These are phyloP conservation scores for Rhinogobio ventralis DNA, from an alignment of 2,797 vertebrate genomes.

Conservation along the genomic window DNA sequence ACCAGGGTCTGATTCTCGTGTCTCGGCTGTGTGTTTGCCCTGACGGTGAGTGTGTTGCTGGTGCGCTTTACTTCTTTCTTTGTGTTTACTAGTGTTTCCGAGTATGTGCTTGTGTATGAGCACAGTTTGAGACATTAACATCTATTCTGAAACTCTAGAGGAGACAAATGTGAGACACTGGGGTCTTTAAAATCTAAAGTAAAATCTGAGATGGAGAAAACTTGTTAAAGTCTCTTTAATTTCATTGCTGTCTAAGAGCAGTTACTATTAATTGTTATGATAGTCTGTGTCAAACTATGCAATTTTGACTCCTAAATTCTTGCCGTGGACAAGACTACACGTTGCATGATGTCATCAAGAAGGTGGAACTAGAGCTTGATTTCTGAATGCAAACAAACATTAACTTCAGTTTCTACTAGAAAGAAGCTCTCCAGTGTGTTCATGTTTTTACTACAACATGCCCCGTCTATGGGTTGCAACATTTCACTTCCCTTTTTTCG, in stretches of 20 bases:
- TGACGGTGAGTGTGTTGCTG: conserved; percentile 34
- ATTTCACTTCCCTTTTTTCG: neutral
- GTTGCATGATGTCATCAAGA: neutral
- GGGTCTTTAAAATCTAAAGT: too few relatives aligned
- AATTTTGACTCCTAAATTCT: too few relatives aligned
- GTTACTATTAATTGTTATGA: too few relatives aligned
- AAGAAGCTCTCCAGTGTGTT: too few relatives aligned
- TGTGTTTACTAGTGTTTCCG: conserved; percentile 16
- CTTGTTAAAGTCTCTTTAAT: neutral
- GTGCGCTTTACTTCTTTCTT: neutral
- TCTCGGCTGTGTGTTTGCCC: conserved; percentile 9
- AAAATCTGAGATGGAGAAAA: neutral
- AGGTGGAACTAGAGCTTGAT: neutral
- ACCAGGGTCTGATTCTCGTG: conserved; percentile 28
- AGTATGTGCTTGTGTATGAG: conserved; percentile 7
- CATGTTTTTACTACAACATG: too few relatives aligned
- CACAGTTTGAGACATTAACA: neutral
- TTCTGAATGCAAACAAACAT: too few relatives aligned
- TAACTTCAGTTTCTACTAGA: too few relatives aligned
- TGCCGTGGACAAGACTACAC: neutral
- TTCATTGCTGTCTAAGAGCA: too few relatives aligned
- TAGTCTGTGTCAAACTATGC: neutral
- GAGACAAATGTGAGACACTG: neutral
- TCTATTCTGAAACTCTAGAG: neutral
- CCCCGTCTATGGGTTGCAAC: neutral